Evolutionary conservation across 2,113 vertebrate genomes (phyloP).

Genomic region (Dascyllus trimaculatus): DNA sequence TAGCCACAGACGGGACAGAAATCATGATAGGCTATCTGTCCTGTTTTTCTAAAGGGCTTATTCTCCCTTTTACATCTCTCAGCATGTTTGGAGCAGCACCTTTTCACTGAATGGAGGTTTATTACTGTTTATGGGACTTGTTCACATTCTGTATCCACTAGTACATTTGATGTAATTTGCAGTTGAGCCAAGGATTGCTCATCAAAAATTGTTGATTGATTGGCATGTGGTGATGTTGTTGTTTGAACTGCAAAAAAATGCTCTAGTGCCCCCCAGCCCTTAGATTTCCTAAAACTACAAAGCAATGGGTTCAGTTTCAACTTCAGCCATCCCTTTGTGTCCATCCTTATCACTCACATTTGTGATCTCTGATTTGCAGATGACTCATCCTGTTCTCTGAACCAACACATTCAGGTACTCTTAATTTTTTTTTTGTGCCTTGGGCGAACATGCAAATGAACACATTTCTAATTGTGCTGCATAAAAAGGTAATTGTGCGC

Average conservation of each 20-base stretch:
- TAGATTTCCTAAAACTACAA: slow-evolving; percentile 27
- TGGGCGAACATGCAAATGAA: slow-evolving; percentile 54
- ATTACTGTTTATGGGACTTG: neutral
- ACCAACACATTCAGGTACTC: slow-evolving; percentile 40
- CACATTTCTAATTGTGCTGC: slow-evolving; percentile 45
- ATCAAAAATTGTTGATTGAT: slow-evolving; percentile 17
- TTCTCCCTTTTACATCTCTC: too few species aligned
- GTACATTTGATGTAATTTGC: slow-evolving; percentile 29
- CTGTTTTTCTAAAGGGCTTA: too few species aligned
- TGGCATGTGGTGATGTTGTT: slow-evolving; percentile 34
- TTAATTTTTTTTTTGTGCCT: slow-evolving; percentile 24
- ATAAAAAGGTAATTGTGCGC: slow-evolving; percentile 22
- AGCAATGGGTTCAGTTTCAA: slow-evolving; percentile 22
- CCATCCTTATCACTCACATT: slow-evolving; percentile 14
- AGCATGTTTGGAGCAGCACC: too few species aligned
- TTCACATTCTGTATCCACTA: neutral
- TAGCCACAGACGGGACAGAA: too few species aligned
- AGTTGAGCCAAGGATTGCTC: slow-evolving; percentile 26
- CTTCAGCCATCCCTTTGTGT: slow-evolving; percentile 31
- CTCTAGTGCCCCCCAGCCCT: neutral
- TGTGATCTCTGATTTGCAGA: slow-evolving; percentile 38
- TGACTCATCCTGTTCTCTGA: slow-evolving; percentile 43
- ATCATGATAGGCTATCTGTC: too few species aligned
- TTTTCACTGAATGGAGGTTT: neutral
- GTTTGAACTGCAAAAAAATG: slow-evolving; percentile 23